These are phyloP conservation scores for Galerucella calmariensis DNA, from an alignment of 2,888 invertebrate species.

Conservation along the genomic window DNA sequence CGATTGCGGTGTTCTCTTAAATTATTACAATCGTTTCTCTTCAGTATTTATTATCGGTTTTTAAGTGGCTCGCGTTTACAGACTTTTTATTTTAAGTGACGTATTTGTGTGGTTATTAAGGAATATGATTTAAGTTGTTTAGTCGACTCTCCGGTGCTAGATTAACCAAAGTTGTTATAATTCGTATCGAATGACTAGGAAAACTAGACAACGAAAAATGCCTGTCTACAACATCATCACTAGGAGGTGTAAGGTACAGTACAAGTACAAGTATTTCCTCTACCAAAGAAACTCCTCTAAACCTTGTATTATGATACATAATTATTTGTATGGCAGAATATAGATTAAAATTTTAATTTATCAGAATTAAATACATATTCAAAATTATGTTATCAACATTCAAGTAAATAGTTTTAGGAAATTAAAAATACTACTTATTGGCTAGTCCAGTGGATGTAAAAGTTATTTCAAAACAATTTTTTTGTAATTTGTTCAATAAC, in stretches of 20 bases:
- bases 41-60: constrained; percentile 24
- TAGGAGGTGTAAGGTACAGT: constrained; percentile 70
- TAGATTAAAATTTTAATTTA: neutral
- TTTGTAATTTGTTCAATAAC: too few relatives aligned
- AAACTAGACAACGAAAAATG: constrained; percentile 62
- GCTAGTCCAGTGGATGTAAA: too few relatives aligned
- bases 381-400: too few relatives aligned
- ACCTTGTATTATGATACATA: neutral
- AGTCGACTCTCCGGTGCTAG: constrained; percentile 23
- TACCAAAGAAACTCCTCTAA: neutral
- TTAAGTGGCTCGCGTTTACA: constrained; percentile 18
- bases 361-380: neutral
- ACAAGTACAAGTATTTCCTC: neutral
- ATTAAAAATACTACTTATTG: too few relatives aligned
- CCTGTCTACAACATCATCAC: constrained; percentile 73
- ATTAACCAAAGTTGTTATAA: constrained; percentile 30
- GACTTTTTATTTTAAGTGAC: constrained; percentile 27
- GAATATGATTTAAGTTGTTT: constrained; percentile 34
- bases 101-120: constrained; percentile 25
- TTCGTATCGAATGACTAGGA: constrained; percentile 52
- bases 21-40: constrained; percentile 26
- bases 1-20: constrained; percentile 14
- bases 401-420: too few relatives aligned
- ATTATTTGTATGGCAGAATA: neutral
- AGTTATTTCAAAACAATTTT: too few relatives aligned